Percentiles rank a stretch among this genome's conserved stretches.
phyloP scores from a whole-genome alignment of 2,888 invertebrate genomes.

The Epirrhoe tristata region DNA sequence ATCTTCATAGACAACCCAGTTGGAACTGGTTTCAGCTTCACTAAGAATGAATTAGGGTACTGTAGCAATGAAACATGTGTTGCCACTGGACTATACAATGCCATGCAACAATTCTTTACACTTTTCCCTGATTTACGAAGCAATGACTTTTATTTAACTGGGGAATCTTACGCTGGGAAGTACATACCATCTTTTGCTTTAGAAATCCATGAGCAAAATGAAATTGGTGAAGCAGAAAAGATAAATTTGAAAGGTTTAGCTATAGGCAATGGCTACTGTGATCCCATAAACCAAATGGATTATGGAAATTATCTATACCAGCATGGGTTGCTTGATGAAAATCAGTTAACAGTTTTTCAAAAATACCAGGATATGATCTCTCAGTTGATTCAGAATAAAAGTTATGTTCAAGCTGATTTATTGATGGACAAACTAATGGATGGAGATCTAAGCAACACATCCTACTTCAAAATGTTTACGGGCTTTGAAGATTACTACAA shows the following conservation, averaged over 20 bases:
- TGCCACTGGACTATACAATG: constrained; percentile 80
- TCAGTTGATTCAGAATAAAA: constrained; percentile 84
- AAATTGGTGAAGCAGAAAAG: constrained; percentile 46
- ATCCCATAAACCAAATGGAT: constrained; percentile 79
- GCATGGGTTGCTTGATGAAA: constrained; percentile 83
- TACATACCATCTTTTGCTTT: constrained; percentile 80
- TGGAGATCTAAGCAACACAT: constrained; percentile 63
- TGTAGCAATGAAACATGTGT: constrained; percentile 84
- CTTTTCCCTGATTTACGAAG: constrained; percentile 82
- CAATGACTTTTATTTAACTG: constrained; percentile 86
- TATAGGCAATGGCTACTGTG: constrained; percentile 82
- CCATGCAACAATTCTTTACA: constrained; percentile 85
- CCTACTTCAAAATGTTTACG: constrained; percentile 87
- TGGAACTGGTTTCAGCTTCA: constrained; percentile 88
- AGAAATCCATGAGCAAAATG: constrained; percentile 81
- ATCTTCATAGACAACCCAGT: constrained; percentile 89
- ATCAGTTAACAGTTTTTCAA: constrained; percentile 84
- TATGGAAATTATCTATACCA: constrained; percentile 82
- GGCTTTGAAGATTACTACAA: constrained; percentile 92
- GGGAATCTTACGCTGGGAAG: constrained; percentile 87
- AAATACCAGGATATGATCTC: constrained; percentile 84
- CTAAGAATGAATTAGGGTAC: constrained; percentile 80
- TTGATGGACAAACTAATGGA: constrained; percentile 89
- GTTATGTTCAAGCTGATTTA: constrained; percentile 88
- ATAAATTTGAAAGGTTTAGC: constrained; percentile 84